A percentile compares a stretch with the other conserved stretches of the same genome.
Conservation (phyloP, 2,888 invertebrate species). For the Conus canariensis region DNA sequence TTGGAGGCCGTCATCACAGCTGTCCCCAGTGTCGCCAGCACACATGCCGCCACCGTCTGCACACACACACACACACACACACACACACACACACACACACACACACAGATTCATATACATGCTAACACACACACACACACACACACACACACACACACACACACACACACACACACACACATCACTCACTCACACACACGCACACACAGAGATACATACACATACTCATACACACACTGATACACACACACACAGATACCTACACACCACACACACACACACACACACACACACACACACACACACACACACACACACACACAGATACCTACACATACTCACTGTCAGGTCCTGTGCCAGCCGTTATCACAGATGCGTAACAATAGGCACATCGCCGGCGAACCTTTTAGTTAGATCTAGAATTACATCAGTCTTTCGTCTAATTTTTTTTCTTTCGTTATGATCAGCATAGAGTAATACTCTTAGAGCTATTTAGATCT, state of each 20-base stretch:
- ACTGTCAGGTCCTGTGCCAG: too few relatives aligned
- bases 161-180: neutral
- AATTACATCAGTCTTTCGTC: too few relatives aligned
- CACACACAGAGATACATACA: neutral
- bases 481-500: too few relatives aligned
- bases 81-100: conserved; percentile 9
- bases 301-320: neutral
- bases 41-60: conserved; percentile 43
- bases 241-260: neutral
- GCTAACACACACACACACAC: neutral
- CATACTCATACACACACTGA: neutral
- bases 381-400: too few relatives aligned
- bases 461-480: too few relatives aligned
- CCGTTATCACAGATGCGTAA: too few relatives aligned
- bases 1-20: conserved; percentile 42
- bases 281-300: neutral
- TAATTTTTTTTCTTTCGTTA: too few relatives aligned
- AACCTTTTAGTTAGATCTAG: too few relatives aligned
- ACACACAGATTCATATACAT: too few relatives aligned
- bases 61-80: conserved; percentile 27
- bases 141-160: conserved; percentile 10
- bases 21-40: conserved; percentile 41
- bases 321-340: too few relatives aligned
- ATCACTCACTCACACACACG: neutral
- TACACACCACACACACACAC: neutral